phyloP scores from a whole-genome alignment of 2,797 vertebrate species.

The Spea hammondii region DNA sequence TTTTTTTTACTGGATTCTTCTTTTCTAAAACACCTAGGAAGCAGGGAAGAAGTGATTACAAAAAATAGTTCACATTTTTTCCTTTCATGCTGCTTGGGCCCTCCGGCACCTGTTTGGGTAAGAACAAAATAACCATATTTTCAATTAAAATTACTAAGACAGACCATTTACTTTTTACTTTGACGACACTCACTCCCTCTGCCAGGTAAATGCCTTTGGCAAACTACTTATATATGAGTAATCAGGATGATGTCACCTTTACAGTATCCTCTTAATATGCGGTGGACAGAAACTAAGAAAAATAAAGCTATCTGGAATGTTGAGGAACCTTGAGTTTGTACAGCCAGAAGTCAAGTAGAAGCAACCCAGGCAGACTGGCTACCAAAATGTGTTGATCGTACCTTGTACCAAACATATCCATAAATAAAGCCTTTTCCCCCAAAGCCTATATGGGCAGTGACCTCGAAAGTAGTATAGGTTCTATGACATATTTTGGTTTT shows the following conservation, averaged over 20 bases:
- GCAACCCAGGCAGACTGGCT: too few relatives aligned
- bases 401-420: too few relatives aligned
- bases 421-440: too few relatives aligned
- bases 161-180: conserved; percentile 29
- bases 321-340: too few relatives aligned
- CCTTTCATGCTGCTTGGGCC: conserved; percentile 26
- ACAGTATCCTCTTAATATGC: too few relatives aligned
- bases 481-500: too few relatives aligned
- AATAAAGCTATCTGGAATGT: too few relatives aligned
- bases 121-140: conserved; percentile 21
- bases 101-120: conserved; percentile 17
- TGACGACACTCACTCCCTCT: conserved; percentile 17
- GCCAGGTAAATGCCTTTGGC: conserved; percentile 4
- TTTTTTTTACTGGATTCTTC: conserved; percentile 3
- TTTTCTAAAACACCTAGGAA: conserved; percentile 6
- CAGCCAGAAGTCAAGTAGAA: too few relatives aligned
- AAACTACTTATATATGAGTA: conserved; percentile 4
- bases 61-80: conserved; percentile 15
- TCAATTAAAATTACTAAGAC: conserved; percentile 23
- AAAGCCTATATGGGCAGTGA: too few relatives aligned
- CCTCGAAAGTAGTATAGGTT: too few relatives aligned
- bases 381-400: too few relatives aligned
- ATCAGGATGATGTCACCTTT: neutral
- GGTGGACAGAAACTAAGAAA: too few relatives aligned
- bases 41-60: conserved; percentile 4